Conservation (phyloP, 2,113 vertebrate genomes). For the Prionailurus viverrinus region DNA sequence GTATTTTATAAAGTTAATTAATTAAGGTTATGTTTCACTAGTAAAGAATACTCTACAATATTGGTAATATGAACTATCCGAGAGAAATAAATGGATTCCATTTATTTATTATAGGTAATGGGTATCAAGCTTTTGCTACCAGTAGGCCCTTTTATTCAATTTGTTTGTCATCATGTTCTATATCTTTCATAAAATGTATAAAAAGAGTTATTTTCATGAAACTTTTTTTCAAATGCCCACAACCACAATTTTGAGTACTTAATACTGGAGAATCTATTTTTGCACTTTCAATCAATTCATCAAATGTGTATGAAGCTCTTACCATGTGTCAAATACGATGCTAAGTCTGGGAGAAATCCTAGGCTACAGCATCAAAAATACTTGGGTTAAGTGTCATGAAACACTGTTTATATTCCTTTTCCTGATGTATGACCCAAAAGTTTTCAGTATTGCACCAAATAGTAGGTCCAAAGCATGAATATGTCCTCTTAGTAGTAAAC, state of each 20-base stretch:
- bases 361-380: not conserved
- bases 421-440: not conserved
- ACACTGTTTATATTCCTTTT: not conserved
- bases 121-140: not conserved
- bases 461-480: not conserved
- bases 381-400: not conserved
- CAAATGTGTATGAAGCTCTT: not conserved
- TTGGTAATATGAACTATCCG: not conserved
- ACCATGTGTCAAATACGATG: not conserved
- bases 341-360: not conserved
- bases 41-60: not conserved
- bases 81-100: not conserved
- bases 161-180: not conserved
- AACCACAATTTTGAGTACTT: not conserved
- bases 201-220: not conserved
- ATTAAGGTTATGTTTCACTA: not conserved
- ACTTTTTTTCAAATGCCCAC: constrained; percentile 17
- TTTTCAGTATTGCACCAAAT: not conserved
- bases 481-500: not conserved
- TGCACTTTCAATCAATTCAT: not conserved
- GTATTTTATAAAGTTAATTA: not conserved
- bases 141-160: not conserved
- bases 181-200: not conserved
- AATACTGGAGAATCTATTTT: not conserved
- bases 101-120: not conserved